Base-by-base conservation (phyloP, 2,888 invertebrate genomes). In the Nebria brevicollis region DNA sequence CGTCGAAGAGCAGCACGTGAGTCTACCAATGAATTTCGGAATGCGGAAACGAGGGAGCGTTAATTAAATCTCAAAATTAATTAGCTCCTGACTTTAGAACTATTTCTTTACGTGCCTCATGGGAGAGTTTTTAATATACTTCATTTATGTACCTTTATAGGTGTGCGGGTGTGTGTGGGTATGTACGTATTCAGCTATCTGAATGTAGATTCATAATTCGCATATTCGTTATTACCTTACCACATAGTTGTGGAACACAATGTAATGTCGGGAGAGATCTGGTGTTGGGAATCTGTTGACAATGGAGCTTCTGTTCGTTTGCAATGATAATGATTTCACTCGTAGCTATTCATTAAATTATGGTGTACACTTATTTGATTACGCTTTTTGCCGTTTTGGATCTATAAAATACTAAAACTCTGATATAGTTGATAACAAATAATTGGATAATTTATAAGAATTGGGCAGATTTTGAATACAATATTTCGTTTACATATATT, bases 41-140 rank as follows among this genome's bases (percentile, higher is more conserved):
- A 73, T 41, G 73, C 41, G 42, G 73, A 73, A 15, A 26, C 3
- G 66, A 72, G 75, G 13, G 10, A 26, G 74, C 79, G 79, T 79
- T 79, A 79, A 79, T 79, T 79, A 79, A 79, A 79, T 25, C 75
- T 66, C 66, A 68, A 79, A 79, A 79, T 79, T 79, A 79, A 79
- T 79, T 79, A 79, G 79, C 79, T 79, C 74, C 75, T 79, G 73
- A 75, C 79, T 79, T 79, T 73, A 4, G 43, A 79, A 79, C 79
- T 79, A 79, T 79, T 79, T 79, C 79, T 74, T 43, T 66, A 79
- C 79, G 68, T 54, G 68, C 42, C 68, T 42, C 74, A 65, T 43
- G 68, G 79, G 79, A 7, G 70, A 75, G 43, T 79, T 79, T 79
- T 79, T 79, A 75, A 79, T 79, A 79, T 79, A 74, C 74, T 54